Evolutionary conservation across 2,797 vertebrate genomes (phyloP), one percentile per base, ranked within the genome.

Genomic region (Monodelphis domestica): DNA sequence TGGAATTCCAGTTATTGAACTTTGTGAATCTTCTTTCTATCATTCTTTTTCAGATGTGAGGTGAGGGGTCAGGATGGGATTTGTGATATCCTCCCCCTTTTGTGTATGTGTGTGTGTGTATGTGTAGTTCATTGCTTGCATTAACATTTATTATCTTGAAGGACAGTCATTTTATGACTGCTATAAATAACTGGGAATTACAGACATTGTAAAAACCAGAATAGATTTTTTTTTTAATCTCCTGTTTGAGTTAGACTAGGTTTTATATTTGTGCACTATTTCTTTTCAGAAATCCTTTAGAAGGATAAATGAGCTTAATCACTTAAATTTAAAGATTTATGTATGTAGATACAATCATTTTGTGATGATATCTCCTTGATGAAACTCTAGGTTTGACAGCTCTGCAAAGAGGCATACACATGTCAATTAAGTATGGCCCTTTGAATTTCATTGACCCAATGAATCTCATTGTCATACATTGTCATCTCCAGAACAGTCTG

Each of bases 131-230:
- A 96, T 15, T 21, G 0, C 56, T 91, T 95, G 90, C 88, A 78
- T 78, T 51, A 92, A n/a, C 92, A 97, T 96, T 94, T 96, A 88
- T 95, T 93, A 54, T 91, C 94, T 91, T 91, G 89, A 93, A 94
- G 96, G 93, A 92, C 51, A 88, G 38, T n/a, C 93, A 84, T 91
- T 97, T 96, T 94, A 90, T 89, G 56, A 56, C 54, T 90, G 9
- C 52, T 95, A 1, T 95, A 96, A 96, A 94, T 93, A 91, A 88
- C 94, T 97, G 92, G 91, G 96, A 97, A 90, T 93, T 96, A 84
- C 95, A 95, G 92, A 95, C 94, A 95, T 88, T 90, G 33, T 91
- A 21, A 91, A 24, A 51, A 54, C 89, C 53, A 50, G 21, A 53
- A 54, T 88, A 38, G 26, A 4, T 92, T 90, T 89, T 84, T 54